Evolutionary conservation across 2,113 vertebrate genomes (phyloP), one percentile per base, ranked within the genome.

Genomic region (Psammodynastes pulverulentus): DNA sequence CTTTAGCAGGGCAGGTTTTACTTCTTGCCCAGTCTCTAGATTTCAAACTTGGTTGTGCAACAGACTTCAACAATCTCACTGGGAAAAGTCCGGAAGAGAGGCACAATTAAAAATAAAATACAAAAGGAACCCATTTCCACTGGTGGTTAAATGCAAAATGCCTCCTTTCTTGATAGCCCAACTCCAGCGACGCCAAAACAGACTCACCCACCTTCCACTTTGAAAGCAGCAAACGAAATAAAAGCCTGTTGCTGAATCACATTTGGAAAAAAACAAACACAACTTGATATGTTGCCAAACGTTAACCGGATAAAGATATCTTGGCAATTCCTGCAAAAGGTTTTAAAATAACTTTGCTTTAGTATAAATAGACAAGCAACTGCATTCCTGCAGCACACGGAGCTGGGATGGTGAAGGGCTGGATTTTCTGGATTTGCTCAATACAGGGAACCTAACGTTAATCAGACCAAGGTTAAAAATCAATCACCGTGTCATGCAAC

Each of bases 1-100:
- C 21, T 95, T 94, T 93, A 9, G 89, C 39, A 34, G 86, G 72
- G 84, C 67, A 62, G n/a, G 72, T 43, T 79, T 49, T 34, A 21
- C 9, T 7, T 52, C 26, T 17, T 13, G 48, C 26, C 21, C 48
- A 34, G 46, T 51, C 56, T 49, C 5, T 19, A 79, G 17, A 23
- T 48, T 52, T 52, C 89, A 52, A 43, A 90, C n/a, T 5, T 24
- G 15, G 39, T 79, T 51, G 34, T 7, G 12, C 48, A 43, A 72
- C 12, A 9, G 21, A 17, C 5, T 89, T 21, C 29, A 49, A 12
- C 56, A 9, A 62, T 29, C 39, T 54, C 23, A 88, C 15, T 56
- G 52, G 39, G 53, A 56, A 56, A 43, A 88, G 39, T 54, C 87
- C 56, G 88, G 88, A 48, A 62, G 34, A 48, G 39, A 58, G 24